Evolutionary conservation across 2,888 invertebrate genomes (phyloP), one percentile per base, ranked within the genome.

Genomic region (Cephalotes varians): DNA sequence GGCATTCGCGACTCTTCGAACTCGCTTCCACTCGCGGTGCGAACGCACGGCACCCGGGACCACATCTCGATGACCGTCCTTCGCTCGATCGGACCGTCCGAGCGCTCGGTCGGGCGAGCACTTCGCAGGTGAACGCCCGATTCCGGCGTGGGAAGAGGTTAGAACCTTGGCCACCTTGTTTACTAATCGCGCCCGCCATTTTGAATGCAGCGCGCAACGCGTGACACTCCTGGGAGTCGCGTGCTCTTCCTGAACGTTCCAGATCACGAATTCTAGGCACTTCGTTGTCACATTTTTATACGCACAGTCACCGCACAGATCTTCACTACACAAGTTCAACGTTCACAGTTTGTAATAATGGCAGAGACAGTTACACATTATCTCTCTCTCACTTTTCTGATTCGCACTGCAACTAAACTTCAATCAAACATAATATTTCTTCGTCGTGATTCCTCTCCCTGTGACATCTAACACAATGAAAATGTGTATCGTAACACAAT

Each of bases 161-260:
- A 93, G 91, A 92, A 86, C 87, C 25, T 25, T 86, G 89, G 47
- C 87, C 88, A 90, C 90, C 92, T 93, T 93, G 93, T 93, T 93
- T 93, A 93, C 92, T 90, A 91, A 89, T 86, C 85, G 86, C 87
- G 87, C 84, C 92, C 87, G 92, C 93, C 93, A 93, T 93, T 93
- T 93, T 92, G 89, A 92, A 91, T 18, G 18, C 64, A 40, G 18
- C 64, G 25, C 85, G 88, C 84, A 83, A 49, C 40, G 21, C 74
- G 25, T 12, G 49, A 31, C n/a, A 37, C 25, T 49, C 15, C 31
- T 37, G 49, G 25, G 34, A 31, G 47, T 18, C 31, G 56, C 21
- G 18, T 56, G 56, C 25, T n/a, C 49, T n/a, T 7, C n/a, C 49
- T 47, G 18, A n/a, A n/a, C n/a, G n/a, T n/a, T n/a, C n/a, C n/a